Base-by-base conservation (phyloP, 2,888 invertebrate genomes). In the Latrodectus elegans region DNA sequence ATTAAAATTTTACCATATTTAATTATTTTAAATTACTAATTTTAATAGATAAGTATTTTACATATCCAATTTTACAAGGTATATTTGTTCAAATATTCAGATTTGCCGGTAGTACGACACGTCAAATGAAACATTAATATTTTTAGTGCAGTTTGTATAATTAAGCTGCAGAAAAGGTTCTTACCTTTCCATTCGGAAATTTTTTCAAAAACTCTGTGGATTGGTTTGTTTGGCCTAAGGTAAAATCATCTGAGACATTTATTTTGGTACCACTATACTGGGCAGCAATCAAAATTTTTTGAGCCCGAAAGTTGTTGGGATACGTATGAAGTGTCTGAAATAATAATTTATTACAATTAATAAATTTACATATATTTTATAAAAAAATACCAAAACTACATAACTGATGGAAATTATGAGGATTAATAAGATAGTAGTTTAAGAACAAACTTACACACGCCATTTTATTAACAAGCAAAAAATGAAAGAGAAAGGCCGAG, bases 301-400 rank as follows among this genome's bases (percentile, higher is more conserved):
- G 97, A 91, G 99, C 98, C 93, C 99, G 96, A 95, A 98, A 99
- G 95, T 98, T 99, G 93, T 97, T 97, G 91, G 97, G 96, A 94
- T 98, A 98, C 93, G 99, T 98, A 94, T 98, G 99, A 92, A 99
- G 95, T 93, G 97, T 98, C 97, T 98, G 94, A 88, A 90, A 82
- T 71, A 68, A 81, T 84, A 55, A 82, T 4, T 64, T 80, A 53
- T 65, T 75, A 49, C 14, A 11, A 38, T 52, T 49, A 49, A 11
- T 51, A 12, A 70, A 8, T 52, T n/a, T 1, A 22, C 15, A 75
- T 55, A 51, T 15, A 38, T 8, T 15, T 14, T 53, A 12, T 11
- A 68, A 9, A 52, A n/a, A 78, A 22, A 52, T 17, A 17, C 15
- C 9, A 15, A 64, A 60, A 38, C 17, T 38, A 12, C 51, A 65